Base-by-base conservation (phyloP, 2,888 invertebrate genomes). In the Coelinius sp. region DNA sequence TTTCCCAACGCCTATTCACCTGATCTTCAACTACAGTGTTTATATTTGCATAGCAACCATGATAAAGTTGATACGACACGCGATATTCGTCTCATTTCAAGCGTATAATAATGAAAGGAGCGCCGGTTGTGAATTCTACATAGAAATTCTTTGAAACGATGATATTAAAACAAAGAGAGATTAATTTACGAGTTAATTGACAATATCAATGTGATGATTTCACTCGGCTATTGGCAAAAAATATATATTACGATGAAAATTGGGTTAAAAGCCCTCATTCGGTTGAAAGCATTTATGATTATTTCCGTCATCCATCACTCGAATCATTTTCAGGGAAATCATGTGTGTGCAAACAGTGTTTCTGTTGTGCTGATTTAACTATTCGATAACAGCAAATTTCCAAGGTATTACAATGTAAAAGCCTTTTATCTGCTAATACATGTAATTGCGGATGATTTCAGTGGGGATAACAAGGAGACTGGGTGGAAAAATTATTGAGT, bases 21-120 rank as follows among this genome's bases (percentile, higher is more conserved):
- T 35, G 24, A 35, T 53, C 53, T 68, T 68, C 38, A 67, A 35
- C 38, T 41, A 12, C 68, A 38, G 44, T 62, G 46, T 59, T 65
- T 75, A 56, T 81, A 81, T 83, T 82, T 82, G 77, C 81, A 81
- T 79, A 79, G 76, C 59, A 72, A 53, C 73, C 68, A 75, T 74
- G 68, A 73, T 74, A 73, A 67, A 66, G 68, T 67, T 68, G 67
- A 74, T 68, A 62, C 35, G 46, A 63, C 68, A 64, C 70, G 70
- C 64, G 67, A 76, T 65, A 66, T 70, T 73, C 46, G 68, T 73
- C 69, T 65, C 66, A 75, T 70, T 76, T 75, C 59, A 44, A 73
- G 64, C 62, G 62, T 38, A 56, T 75, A 53, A 70, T 65, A 70
- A 70, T 68, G 68, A 62, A n/a, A 59, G 56, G 70, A 72, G 62